Conservation (phyloP, 2,113 vertebrate species). For the Charina bottae region DNA sequence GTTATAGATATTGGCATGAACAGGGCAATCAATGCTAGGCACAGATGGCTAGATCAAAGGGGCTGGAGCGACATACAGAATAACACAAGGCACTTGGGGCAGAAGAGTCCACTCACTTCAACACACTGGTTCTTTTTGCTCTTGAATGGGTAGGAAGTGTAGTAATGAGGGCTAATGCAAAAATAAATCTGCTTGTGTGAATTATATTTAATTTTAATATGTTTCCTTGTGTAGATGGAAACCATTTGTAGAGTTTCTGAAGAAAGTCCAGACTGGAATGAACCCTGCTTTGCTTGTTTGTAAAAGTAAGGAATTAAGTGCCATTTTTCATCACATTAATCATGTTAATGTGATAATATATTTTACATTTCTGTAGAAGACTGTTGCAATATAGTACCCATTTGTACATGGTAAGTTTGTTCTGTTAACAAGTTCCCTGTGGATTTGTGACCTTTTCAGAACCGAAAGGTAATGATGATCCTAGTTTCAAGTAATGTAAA, state of each 20-base stretch:
- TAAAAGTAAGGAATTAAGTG: conserved; percentile 22
- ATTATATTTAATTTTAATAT: neutral
- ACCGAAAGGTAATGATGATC: fast-evolving
- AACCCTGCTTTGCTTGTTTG: neutral
- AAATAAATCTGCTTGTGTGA: neutral
- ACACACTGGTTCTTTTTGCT: neutral
- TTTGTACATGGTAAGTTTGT: neutral
- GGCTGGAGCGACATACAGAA: neutral
- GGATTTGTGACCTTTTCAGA: neutral
- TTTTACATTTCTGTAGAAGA: neutral
- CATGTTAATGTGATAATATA: neutral
- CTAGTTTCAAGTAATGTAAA: conserved; percentile 6
- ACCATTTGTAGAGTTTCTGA: conserved; percentile 46
- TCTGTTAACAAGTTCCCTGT: neutral
- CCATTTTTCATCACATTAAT: neutral
- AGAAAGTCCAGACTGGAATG: conserved; percentile 26
- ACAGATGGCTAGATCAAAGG: neutral
- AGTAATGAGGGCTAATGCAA: neutral
- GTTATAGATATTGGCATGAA: neutral
- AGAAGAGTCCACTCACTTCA: neutral
- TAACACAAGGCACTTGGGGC: neutral
- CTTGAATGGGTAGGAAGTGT: neutral
- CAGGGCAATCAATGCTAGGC: neutral
- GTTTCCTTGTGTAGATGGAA: conserved; percentile 54
- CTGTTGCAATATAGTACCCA: too few relatives aligned